Conservation (phyloP, 2,113 vertebrate genomes). For the Ailurus styani region DNA sequence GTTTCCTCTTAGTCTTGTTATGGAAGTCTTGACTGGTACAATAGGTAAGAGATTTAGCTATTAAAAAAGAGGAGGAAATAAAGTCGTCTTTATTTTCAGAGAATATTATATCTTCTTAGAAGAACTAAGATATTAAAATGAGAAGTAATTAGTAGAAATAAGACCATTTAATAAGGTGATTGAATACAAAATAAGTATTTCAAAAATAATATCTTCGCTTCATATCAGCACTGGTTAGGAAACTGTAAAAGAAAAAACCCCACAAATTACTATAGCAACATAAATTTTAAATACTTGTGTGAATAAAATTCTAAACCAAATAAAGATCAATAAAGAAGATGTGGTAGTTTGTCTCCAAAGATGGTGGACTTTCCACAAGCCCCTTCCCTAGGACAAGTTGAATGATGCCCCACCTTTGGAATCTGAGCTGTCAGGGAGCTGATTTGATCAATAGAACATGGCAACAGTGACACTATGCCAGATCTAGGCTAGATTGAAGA, state of each 20-base stretch:
- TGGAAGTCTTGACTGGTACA: neutral
- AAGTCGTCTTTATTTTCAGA: neutral
- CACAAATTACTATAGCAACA: neutral
- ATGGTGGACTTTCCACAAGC: neutral
- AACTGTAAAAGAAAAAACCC: neutral
- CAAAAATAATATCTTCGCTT: neutral
- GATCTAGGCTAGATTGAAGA: neutral
- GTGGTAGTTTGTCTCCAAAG: neutral
- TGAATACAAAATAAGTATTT: neutral
- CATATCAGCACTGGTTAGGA: neutral
- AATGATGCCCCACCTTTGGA: neutral
- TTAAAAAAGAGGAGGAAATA: neutral
- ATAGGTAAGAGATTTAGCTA: neutral
- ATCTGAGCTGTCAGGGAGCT: neutral
- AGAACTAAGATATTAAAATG: slow-evolving; percentile 12
- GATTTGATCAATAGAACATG: neutral
- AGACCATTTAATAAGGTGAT: neutral
- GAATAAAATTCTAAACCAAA: neutral
- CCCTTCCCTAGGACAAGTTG: neutral
- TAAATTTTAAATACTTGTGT: neutral
- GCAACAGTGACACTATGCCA: neutral
- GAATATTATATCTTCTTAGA: neutral
- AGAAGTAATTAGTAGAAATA: slow-evolving; percentile 10
- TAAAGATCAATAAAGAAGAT: neutral
- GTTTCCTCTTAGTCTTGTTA: neutral